Base-by-base conservation (phyloP, 2,113 vertebrate species). In the Polypterus senegalus region DNA sequence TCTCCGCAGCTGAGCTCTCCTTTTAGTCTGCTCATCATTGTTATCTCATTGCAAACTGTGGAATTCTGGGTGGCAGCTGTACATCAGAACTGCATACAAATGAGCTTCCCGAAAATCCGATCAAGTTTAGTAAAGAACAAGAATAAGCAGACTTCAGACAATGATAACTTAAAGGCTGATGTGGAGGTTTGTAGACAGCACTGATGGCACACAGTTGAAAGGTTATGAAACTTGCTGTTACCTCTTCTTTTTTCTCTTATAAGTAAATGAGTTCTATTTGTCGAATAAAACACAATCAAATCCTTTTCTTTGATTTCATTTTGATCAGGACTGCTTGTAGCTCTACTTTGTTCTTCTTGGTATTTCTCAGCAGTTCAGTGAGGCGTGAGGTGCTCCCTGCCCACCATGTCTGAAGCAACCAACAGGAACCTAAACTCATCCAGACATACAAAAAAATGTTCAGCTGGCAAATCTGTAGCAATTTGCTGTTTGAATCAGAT, bases 61-160 rank as follows among this genome's bases (percentile, higher is more conserved):
- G 80, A 77, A 86, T 89, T 89, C 81, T 91, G 89, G 88, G 88
- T 92, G 89, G 89, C 75, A 63, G 71, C 58, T 68, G 70, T 67
- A 74, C 79, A 71, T 66, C 65, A 70, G 75, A 69, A 76, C 77
- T 80, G 86, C 85, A 91, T 90, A 91, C 83, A 89, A 91, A 91
- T 86, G 72, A 87, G 80, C 64, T 72, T 77, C 77, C 78, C 49
- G 72, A 82, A 90, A 85, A 90, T 84, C 76, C 78, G 80, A 77
- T 87, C 74, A 77, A 83, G 81, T 86, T 88, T 89, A 89, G 83
- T 89, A 81, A 85, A 88, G 87, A 84, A 91, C 86, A 92, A 94
- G 90, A 86, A 79, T 78, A 76, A 79, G 78, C 75, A 62, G 74
- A 86, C 88, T 88, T 94, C 89, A 93, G 93, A 86, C 7, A 82